phyloP scores from a whole-genome alignment of 1,140 invertebrate species.

The Drosophila yakuba region DNA sequence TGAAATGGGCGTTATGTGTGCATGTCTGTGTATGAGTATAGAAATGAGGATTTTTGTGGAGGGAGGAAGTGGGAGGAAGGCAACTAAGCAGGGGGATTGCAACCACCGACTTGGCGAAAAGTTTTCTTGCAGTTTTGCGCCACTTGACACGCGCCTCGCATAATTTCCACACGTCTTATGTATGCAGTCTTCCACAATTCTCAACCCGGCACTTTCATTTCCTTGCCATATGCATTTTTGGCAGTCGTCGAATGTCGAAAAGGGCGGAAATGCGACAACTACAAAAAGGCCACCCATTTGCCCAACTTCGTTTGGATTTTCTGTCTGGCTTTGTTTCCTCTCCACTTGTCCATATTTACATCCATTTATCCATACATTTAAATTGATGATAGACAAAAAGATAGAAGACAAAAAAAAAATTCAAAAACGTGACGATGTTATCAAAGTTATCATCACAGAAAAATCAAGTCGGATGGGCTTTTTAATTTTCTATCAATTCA shows the following conservation, averaged over 20 bases:
- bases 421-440: background rate
- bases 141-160: conserved; percentile 79
- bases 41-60: background rate
- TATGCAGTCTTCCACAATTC: conserved; percentile 20
- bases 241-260: conserved; percentile 51
- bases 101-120: conserved; percentile 52
- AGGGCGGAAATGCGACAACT: conserved; percentile 75
- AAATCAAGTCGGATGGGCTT: no score
- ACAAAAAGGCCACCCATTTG: conserved; percentile 48
- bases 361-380: background rate
- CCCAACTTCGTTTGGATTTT: conserved; percentile 21
- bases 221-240: conserved; percentile 73
- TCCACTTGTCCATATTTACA: conserved; percentile 50
- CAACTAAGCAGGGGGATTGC: conserved; percentile 16
- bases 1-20: background rate
- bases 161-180: conserved; percentile 65
- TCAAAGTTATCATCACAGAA: background rate
- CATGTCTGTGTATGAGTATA: background rate
- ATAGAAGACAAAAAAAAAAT: background rate
- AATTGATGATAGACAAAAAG: background rate
- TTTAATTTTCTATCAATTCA: no score
- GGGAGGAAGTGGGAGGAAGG: no score
- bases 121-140: conserved; percentile 54
- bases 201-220: conserved; percentile 4
- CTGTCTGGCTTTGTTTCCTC: conserved; percentile 27